Conservation (phyloP, 2,797 vertebrate genomes). For the Thamnophis elegans region DNA sequence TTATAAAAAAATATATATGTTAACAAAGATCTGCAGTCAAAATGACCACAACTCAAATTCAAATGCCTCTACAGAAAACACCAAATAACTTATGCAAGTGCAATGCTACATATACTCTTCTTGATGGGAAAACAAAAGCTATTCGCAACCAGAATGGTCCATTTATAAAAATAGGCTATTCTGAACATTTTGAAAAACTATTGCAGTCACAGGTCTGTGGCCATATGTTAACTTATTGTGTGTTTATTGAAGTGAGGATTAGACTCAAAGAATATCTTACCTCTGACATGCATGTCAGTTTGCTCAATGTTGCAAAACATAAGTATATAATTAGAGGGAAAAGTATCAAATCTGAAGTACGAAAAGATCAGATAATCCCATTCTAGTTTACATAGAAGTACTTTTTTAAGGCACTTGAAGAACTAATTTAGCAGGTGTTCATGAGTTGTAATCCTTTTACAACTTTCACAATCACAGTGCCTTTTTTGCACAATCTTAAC, state of each 20-base stretch:
- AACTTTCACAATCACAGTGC: neutral
- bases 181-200: no score
- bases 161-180: no score
- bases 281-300: neutral
- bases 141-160: no score
- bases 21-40: no score
- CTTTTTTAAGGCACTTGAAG: neutral
- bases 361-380: neutral
- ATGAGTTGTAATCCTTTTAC: neutral
- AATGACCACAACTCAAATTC: no score
- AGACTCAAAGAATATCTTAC: neutral
- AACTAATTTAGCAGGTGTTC: neutral
- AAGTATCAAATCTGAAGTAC: neutral
- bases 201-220: no score
- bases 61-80: no score
- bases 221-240: neutral
- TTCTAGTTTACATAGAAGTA: neutral
- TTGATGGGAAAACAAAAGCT: no score
- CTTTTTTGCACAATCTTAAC: neutral
- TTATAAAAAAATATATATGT: no score
- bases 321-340: neutral
- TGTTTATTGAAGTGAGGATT: neutral
- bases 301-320: neutral
- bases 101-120: no score
- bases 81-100: no score